These are phyloP conservation scores for Oreortyx pictus DNA, from an alignment of 2,797 vertebrate genomes.

Conservation along the genomic window DNA sequence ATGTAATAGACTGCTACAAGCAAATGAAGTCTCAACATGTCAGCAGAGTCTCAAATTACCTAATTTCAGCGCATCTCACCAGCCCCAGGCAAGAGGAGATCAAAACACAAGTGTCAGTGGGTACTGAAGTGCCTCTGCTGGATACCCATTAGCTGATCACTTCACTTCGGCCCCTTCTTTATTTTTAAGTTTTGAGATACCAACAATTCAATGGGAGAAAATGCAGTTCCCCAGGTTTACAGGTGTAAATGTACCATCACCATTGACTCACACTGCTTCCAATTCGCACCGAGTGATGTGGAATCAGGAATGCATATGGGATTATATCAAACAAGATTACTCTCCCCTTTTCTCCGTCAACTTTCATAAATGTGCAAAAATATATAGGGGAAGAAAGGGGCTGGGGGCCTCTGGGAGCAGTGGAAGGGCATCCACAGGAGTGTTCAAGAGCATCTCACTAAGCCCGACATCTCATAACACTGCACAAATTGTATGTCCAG, in stretches of 20 bases:
- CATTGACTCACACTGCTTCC: neutral
- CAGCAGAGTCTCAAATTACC: fast-evolving
- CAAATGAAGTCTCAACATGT: neutral
- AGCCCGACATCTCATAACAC: slow-evolving; percentile 54
- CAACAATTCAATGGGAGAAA: neutral
- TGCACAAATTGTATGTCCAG: slow-evolving; percentile 69
- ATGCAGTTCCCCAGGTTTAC: neutral
- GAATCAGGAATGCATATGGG: neutral
- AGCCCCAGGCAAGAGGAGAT: neutral
- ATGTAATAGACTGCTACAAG: neutral
- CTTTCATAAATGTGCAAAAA: slow-evolving; percentile 49
- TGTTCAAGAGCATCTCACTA: slow-evolving; percentile 46
- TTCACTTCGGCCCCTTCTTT: neutral
- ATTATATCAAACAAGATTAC: slow-evolving; percentile 7
- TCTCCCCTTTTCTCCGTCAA: neutral
- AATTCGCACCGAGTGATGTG: neutral
- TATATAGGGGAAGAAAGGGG: neutral
- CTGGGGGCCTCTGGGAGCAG: slow-evolving; percentile 43
- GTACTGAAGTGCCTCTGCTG: neutral
- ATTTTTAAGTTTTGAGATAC: neutral
- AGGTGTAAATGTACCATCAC: fast-evolving
- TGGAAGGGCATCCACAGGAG: slow-evolving; percentile 22
- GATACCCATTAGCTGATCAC: neutral
- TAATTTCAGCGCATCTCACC: neutral
- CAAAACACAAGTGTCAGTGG: neutral